Conservation (phyloP, 2,888 invertebrate genomes). For the Oligia fasciuncula region DNA sequence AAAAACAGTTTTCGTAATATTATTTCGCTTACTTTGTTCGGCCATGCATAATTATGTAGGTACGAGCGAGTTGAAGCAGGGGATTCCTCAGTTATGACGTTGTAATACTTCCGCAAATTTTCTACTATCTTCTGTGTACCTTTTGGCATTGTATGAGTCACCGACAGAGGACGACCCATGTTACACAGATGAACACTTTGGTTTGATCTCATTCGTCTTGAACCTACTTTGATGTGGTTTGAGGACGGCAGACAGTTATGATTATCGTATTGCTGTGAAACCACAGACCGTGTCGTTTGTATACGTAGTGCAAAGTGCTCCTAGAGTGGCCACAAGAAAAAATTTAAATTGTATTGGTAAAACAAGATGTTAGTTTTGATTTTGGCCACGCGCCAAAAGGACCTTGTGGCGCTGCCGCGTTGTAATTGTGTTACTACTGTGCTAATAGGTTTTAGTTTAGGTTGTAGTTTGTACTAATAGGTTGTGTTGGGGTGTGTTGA, state of each 20-base stretch:
- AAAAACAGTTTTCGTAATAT: conserved; percentile 1
- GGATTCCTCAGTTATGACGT: conserved; percentile 14
- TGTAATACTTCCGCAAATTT: neutral
- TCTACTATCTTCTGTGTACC: neutral
- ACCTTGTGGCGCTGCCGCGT: neutral
- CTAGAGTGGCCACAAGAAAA: neutral
- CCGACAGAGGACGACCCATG: conserved; percentile 14
- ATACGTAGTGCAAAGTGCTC: neutral
- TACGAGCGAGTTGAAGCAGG: neutral
- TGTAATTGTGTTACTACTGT: no score
- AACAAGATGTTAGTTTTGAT: neutral
- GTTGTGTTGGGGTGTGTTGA: no score
- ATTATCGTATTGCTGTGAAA: conserved; percentile 10
- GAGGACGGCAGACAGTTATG: neutral
- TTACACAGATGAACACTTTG: neutral
- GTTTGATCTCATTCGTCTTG: conserved; percentile 1
- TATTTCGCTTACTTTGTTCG: neutral
- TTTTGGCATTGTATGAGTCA: conserved; percentile 4
- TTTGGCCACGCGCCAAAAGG: neutral
- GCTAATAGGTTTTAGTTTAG: no score
- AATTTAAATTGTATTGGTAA: neutral
- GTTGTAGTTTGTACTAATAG: no score
- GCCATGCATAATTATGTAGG: neutral
- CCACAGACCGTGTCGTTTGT: neutral
- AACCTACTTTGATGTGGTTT: conserved; percentile 9